Evolutionary conservation across 1,140 invertebrate species (phyloP).

Genomic region (Piezodorus guildinii): DNA sequence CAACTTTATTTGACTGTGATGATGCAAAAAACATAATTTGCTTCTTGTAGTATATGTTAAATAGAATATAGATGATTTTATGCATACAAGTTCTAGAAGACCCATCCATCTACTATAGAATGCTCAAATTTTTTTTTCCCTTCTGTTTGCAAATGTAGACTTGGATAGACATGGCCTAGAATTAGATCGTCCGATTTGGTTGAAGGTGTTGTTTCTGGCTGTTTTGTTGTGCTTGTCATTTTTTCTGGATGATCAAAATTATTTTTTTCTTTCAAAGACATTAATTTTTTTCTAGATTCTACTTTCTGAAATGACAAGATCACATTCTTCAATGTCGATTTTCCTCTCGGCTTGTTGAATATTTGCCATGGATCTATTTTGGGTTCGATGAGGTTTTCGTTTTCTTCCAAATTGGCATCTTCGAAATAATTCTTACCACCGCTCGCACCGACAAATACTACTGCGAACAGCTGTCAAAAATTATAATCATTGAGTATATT

Average conservation of each 20-base stretch:
- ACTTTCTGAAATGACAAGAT: neutral
- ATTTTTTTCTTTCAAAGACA: neutral
- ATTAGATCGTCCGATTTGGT: neutral
- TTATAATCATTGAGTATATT: too few relatives aligned
- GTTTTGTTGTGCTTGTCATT: neutral
- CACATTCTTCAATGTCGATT: slow-evolving; percentile 9
- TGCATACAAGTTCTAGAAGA: neutral
- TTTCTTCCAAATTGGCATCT: slow-evolving; percentile 2
- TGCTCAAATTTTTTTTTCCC: slow-evolving; percentile 8
- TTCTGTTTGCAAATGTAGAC: neutral
- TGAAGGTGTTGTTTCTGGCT: neutral
- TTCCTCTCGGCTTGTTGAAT: slow-evolving; percentile 10
- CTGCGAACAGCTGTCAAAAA: slow-evolving; percentile 2
- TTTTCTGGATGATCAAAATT: neutral
- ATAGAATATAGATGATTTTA: neutral
- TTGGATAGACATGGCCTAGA: neutral
- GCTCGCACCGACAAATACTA: neutral
- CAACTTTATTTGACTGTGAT: too few relatives aligned
- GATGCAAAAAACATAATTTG: too few relatives aligned
- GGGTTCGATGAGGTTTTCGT: slow-evolving; percentile 16
- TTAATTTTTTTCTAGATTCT: neutral
- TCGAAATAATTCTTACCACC: neutral
- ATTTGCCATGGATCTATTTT: slow-evolving; percentile 3
- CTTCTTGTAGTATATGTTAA: too few relatives aligned
- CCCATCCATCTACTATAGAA: slow-evolving; percentile 19